phyloP scores from a whole-genome alignment of 2,113 vertebrate genomes.

The Cebus imitator region DNA sequence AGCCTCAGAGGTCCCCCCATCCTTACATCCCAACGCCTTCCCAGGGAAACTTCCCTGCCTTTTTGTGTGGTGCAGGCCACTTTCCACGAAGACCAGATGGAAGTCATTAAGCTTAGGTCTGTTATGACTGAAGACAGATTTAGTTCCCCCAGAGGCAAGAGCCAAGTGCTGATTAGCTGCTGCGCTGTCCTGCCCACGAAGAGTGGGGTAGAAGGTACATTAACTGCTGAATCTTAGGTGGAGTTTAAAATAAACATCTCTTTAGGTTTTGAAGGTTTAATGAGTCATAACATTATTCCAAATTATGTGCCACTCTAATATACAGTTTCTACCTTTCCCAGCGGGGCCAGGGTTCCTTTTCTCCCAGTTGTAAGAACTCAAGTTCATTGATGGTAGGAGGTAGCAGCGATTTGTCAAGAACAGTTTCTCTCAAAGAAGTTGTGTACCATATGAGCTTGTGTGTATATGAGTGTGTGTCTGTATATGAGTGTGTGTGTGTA shows the following conservation, averaged over 20 bases:
- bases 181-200: neutral
- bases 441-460: too few relatives aligned
- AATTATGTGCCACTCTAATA: slow-evolving; percentile 8
- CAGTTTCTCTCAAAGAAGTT: neutral
- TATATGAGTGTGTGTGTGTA: neutral
- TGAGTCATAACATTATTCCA: slow-evolving; percentile 54
- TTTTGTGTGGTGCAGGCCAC: neutral
- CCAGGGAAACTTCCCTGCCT: neutral
- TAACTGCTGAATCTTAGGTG: slow-evolving; percentile 46
- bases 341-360: neutral
- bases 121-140: slow-evolving; percentile 49
- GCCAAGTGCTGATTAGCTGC: slow-evolving; percentile 26
- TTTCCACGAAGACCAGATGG: neutral
- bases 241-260: slow-evolving; percentile 61
- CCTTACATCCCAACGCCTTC: neutral
- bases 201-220: slow-evolving; percentile 12
- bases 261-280: slow-evolving; percentile 60
- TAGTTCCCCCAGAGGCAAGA: slow-evolving; percentile 16
- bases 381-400: neutral
- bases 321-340: neutral
- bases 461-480: accelerated
- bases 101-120: neutral
- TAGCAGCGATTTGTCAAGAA: neutral
- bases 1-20: neutral
- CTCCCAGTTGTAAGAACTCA: neutral